These are phyloP conservation scores for Athene cunicularia DNA, from an alignment of 2,113 vertebrate species.

Conservation along the genomic window DNA sequence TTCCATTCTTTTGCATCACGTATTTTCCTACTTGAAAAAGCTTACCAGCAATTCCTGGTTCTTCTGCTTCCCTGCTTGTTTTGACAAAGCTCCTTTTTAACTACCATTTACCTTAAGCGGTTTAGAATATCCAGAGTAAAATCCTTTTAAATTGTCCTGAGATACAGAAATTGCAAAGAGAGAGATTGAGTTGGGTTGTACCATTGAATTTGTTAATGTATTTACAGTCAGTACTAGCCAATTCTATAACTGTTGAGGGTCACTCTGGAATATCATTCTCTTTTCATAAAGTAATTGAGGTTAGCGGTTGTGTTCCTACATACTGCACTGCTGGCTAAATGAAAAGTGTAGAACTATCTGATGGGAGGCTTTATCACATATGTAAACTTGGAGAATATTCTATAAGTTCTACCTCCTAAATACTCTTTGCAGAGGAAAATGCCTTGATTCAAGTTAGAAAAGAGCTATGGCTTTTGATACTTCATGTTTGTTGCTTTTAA, in stretches of 20 bases:
- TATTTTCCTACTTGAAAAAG: neutral
- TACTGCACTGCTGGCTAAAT: neutral
- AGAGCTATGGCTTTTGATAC: neutral
- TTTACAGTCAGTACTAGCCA: neutral
- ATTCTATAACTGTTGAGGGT: neutral
- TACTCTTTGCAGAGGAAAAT: neutral
- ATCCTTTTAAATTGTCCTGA: neutral
- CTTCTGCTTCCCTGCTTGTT: neutral
- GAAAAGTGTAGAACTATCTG: neutral
- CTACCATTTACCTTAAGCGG: neutral
- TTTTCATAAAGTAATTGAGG: neutral
- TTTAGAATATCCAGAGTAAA: neutral
- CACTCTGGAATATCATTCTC: neutral
- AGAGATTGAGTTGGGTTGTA: neutral
- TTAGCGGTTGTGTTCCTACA: neutral
- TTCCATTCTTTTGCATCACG: neutral
- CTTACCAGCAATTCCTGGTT: neutral
- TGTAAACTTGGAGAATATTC: neutral
- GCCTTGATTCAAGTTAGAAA: neutral
- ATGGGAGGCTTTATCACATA: neutral
- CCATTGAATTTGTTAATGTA: neutral
- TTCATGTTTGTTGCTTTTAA: neutral
- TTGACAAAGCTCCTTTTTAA: neutral
- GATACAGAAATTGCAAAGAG: neutral
- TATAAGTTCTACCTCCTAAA: neutral